These are phyloP conservation scores for Rhynchomys soricoides DNA, from an alignment of 2,113 vertebrate species.

Conservation along the genomic window DNA sequence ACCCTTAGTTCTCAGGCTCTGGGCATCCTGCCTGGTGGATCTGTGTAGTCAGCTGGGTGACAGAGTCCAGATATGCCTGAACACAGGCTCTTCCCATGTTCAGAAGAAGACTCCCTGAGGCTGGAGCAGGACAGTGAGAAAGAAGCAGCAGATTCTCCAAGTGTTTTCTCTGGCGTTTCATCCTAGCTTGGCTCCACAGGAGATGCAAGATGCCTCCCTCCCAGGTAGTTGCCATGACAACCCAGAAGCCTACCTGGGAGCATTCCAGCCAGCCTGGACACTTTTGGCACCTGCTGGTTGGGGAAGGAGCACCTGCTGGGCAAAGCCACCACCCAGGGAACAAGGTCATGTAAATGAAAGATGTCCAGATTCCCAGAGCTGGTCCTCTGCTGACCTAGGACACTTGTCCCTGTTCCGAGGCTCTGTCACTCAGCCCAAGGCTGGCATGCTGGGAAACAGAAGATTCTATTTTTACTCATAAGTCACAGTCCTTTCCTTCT, in stretches of 20 bases:
- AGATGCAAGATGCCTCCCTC: neutral
- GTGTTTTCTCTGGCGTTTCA: neutral
- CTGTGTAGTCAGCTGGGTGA: neutral
- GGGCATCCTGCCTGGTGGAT: neutral
- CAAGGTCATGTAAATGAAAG: neutral
- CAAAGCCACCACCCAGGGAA: neutral
- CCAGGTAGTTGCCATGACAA: neutral
- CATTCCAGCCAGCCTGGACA: neutral
- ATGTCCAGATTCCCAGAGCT: neutral
- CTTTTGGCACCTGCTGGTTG: neutral
- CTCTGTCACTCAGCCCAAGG: neutral
- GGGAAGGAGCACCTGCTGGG: accelerated
- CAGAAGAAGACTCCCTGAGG: neutral
- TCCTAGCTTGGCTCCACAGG: neutral
- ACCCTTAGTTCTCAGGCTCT: neutral
- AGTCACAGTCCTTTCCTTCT: neutral
- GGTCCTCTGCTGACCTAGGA: neutral
- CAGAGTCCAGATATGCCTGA: neutral
- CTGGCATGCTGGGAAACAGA: neutral
- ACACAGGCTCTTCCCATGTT: accelerated
- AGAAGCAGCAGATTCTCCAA: neutral
- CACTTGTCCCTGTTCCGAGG: accelerated
- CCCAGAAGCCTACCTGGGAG: neutral
- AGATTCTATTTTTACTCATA: neutral
- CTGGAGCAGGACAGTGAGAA: neutral